Conservation (phyloP, 2,113 vertebrate genomes). For the Anoplopoma fimbria region DNA sequence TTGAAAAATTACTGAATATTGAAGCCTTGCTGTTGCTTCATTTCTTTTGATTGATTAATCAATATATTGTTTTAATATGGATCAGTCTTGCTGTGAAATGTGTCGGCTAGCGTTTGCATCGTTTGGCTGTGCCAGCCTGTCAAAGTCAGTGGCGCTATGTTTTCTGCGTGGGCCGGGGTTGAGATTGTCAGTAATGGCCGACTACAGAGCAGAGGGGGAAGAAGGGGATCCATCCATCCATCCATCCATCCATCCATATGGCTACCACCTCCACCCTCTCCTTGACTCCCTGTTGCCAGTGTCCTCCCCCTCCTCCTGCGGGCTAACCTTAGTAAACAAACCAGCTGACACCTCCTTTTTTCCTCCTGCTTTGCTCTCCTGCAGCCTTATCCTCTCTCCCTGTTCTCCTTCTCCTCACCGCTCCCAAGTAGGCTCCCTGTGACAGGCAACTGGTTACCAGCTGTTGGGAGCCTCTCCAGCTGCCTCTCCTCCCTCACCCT, state of each 20-base stretch:
- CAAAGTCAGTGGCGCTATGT: conserved; percentile 34
- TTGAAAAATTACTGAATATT: not conserved
- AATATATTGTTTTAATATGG: not conserved
- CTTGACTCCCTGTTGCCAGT: conserved; percentile 62
- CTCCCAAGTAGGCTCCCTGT: conserved; percentile 76
- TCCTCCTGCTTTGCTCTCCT: conserved; percentile 45
- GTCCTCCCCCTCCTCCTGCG: conserved; percentile 44
- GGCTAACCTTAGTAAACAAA: conserved; percentile 72
- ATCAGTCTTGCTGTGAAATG: conserved; percentile 3
- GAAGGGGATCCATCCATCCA: conserved; percentile 42
- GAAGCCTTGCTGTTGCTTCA: not conserved
- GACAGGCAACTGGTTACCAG: conserved; percentile 84
- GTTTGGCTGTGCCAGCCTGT: conserved; percentile 2
- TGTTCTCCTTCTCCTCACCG: conserved; percentile 55
- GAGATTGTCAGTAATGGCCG: conserved; percentile 38
- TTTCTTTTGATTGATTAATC: not conserved
- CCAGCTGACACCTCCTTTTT: conserved; percentile 69
- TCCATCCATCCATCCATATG: conserved; percentile 5
- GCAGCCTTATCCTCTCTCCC: conserved; percentile 57
- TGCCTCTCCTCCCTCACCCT: conserved; percentile 70
- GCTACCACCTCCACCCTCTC: conserved; percentile 22
- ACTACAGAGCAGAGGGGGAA: conserved; percentile 26
- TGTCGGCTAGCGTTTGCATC: conserved; percentile 11
- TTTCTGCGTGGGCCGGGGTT: conserved; percentile 30
- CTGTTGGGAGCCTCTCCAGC: conserved; percentile 81